Conservation (phyloP, 2,113 vertebrate genomes). For the Rhabdornis inornatus region DNA sequence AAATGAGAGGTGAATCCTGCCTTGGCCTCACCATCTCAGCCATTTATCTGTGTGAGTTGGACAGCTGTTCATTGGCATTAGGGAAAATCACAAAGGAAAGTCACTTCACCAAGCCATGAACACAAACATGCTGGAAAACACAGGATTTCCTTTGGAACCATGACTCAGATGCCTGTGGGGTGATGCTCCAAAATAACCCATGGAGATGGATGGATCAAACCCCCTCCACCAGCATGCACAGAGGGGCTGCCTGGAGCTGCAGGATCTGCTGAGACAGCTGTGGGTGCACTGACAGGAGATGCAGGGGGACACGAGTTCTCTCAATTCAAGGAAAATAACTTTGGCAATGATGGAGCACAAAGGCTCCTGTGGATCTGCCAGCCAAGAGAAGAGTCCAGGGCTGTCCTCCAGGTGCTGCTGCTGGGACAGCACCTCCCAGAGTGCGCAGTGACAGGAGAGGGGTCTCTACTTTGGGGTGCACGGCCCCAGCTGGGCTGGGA, state of each 20-base stretch:
- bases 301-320: not conserved
- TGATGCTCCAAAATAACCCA: not conserved
- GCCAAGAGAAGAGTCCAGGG: not conserved
- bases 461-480: not conserved
- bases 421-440: not conserved
- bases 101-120: not conserved
- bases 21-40: not conserved
- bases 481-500: not conserved
- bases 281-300: not conserved
- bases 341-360: not conserved
- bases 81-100: constrained; percentile 53
- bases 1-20: not conserved
- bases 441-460: fast-evolving
- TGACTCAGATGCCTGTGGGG: fast-evolving
- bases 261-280: not conserved
- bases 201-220: not conserved
- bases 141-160: not conserved
- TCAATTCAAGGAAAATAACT: constrained; percentile 62
- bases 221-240: not conserved
- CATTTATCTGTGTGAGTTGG: not conserved
- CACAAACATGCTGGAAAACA: constrained; percentile 36
- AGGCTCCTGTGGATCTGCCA: not conserved
- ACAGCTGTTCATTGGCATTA: not conserved
- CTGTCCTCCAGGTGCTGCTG: not conserved
- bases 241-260: not conserved